Conservation (phyloP, 92 coral and sea anemone species). For the Heteractis magnifica region DNA sequence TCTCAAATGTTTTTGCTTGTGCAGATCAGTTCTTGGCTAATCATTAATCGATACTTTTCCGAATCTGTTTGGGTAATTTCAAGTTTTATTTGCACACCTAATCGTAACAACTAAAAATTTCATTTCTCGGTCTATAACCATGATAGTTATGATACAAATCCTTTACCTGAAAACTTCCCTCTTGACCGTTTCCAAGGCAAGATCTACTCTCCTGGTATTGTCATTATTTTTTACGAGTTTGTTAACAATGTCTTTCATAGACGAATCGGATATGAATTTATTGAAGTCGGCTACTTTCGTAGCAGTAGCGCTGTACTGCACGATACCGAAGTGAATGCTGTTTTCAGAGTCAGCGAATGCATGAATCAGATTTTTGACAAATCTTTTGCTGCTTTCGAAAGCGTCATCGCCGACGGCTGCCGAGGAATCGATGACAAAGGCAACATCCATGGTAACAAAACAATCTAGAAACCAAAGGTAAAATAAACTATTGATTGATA, state of each 20-base stretch:
- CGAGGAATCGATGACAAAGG: conserved; percentile 39
- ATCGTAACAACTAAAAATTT: background rate
- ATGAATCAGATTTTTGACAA: conserved; percentile 23
- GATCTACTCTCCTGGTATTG: conserved; percentile 42
- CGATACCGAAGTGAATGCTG: conserved; percentile 39
- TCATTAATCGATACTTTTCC: too few relatives aligned
- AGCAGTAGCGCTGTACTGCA: conserved; percentile 49
- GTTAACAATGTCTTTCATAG: conserved; percentile 18
- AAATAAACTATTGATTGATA: background rate
- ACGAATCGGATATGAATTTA: conserved; percentile 35
- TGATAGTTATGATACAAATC: background rate
- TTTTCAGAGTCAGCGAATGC: conserved; percentile 41
- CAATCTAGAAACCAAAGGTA: conserved; percentile 25
- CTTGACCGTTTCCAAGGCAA: conserved; percentile 45
- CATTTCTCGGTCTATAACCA: background rate
- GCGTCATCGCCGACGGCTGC: conserved; percentile 39
- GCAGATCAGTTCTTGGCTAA: too few relatives aligned
- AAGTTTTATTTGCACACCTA: too few relatives aligned
- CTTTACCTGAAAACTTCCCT: conserved; percentile 47
- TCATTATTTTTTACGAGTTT: conserved; percentile 25
- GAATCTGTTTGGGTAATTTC: too few relatives aligned
- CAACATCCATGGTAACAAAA: conserved; percentile 45
- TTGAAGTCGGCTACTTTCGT: conserved; percentile 40
- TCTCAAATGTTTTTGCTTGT: too few relatives aligned
- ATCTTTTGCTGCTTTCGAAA: conserved; percentile 17